These are phyloP conservation scores for Athalia rosae DNA, from an alignment of 2,888 invertebrate species.

Conservation along the genomic window DNA sequence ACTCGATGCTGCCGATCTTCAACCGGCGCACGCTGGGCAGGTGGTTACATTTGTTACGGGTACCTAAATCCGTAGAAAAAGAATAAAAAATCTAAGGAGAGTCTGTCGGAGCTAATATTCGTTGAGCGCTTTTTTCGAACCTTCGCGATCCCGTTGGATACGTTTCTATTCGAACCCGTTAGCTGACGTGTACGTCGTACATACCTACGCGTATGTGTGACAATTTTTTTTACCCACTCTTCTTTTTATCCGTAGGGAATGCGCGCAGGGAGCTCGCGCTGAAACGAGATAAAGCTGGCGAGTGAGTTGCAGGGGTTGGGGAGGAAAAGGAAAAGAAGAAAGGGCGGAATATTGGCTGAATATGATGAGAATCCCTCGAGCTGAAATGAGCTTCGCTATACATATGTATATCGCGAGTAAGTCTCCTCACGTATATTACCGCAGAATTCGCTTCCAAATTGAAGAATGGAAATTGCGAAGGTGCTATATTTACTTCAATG, in stretches of 20 bases:
- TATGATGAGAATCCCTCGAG: conserved; percentile 25
- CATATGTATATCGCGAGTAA: not conserved
- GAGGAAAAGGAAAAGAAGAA: not conserved
- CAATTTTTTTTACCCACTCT: not conserved
- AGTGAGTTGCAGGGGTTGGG: not conserved
- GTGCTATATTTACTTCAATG: conserved; percentile 30
- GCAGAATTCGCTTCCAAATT: conserved; percentile 21
- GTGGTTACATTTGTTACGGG: not conserved
- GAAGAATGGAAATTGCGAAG: conserved; percentile 25
- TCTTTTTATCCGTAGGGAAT: not conserved
- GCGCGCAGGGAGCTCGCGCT: not conserved
- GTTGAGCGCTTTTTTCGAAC: not conserved
- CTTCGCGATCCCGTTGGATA: not conserved
- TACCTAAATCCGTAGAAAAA: no score
- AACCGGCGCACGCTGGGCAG: not conserved
- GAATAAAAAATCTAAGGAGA: not conserved
- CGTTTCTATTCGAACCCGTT: not conserved
- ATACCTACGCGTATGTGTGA: not conserved
- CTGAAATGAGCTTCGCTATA: conserved; percentile 15
- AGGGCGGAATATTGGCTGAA: not conserved
- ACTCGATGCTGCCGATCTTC: not conserved
- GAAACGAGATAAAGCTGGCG: conserved; percentile 1
- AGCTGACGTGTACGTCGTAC: not conserved
- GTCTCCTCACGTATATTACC: conserved; percentile 10
- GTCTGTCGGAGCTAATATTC: conserved; percentile 11